phyloP scores from a whole-genome alignment of 2,797 vertebrate genomes.

The Erethizon dorsatum region DNA sequence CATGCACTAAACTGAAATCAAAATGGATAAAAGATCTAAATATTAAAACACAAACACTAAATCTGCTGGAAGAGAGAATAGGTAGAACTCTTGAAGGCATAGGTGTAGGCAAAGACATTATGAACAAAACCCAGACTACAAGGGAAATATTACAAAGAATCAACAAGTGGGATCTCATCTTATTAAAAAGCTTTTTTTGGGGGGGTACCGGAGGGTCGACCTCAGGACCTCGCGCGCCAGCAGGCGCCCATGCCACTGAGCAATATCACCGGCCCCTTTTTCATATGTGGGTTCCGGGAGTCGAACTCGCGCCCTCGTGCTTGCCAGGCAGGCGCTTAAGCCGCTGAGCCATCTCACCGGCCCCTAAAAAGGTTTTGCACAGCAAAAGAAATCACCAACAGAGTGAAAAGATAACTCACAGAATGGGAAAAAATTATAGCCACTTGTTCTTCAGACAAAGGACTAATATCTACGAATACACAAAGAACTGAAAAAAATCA shows the following conservation, averaged over 20 bases:
- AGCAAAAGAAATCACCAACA: background rate
- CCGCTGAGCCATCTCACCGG: too few relatives aligned
- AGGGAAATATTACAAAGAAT: background rate
- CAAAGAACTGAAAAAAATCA: background rate
- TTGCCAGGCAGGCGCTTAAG: too few relatives aligned
- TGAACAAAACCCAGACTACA: background rate
- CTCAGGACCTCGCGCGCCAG: too few relatives aligned
- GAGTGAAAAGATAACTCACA: background rate
- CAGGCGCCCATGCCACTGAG: too few relatives aligned
- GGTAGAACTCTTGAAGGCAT: background rate
- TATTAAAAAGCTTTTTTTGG: background rate
- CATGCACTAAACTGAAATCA: background rate
- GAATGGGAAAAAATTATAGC: background rate
- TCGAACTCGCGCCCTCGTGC: too few relatives aligned
- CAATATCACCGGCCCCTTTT: too few relatives aligned
- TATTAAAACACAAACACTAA: background rate
- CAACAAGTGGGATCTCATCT: background rate
- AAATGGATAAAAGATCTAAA: background rate
- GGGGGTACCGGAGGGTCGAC: too few relatives aligned
- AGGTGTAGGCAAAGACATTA: background rate
- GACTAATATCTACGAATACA: background rate
- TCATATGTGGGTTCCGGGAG: too few relatives aligned
- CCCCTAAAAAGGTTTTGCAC: background rate
- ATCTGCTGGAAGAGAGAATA: background rate
- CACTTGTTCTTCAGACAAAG: background rate